Percentiles rank a stretch among this genome's conserved stretches.
phyloP scores from a whole-genome alignment of 1,140 invertebrate species.

The Sycobia sp. region DNA sequence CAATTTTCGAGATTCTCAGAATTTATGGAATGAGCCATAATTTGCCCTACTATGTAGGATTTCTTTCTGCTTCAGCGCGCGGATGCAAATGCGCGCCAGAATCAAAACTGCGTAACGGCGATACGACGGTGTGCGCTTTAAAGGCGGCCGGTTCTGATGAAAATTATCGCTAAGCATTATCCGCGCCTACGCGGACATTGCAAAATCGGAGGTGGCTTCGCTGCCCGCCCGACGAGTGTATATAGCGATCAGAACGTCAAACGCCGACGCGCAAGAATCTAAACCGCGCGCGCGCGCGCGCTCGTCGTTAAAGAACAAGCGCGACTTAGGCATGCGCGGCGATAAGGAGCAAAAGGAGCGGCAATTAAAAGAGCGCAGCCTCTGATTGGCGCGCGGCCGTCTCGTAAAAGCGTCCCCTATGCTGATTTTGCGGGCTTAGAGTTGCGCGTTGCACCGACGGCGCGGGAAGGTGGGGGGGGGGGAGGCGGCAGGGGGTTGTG shows the following conservation, averaged over 20 bases:
- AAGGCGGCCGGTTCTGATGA: too few relatives aligned
- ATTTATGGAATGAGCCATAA: too few relatives aligned
- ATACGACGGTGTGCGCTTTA: too few relatives aligned
- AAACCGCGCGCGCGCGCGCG: neutral
- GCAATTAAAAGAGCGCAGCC: slow-evolving; percentile 53
- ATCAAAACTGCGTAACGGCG: too few relatives aligned
- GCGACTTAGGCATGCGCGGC: slow-evolving; percentile 7
- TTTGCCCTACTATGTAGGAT: too few relatives aligned
- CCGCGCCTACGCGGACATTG: too few relatives aligned
- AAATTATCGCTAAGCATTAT: too few relatives aligned
- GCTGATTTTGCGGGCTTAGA: slow-evolving; percentile 22
- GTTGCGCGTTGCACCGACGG: neutral
- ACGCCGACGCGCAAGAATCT: neutral
- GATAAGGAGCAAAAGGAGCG: slow-evolving; percentile 19
- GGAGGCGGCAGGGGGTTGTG: neutral
- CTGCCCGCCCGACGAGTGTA: too few relatives aligned
- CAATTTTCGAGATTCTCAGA: too few relatives aligned
- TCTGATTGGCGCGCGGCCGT: slow-evolving; percentile 43
- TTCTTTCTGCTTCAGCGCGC: too few relatives aligned
- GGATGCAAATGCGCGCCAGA: too few relatives aligned
- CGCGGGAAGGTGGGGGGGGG: neutral
- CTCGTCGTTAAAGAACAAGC: slow-evolving; percentile 37
- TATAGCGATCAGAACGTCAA: neutral
- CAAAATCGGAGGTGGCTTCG: too few relatives aligned
- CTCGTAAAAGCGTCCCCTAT: slow-evolving; percentile 34